A percentile compares a stretch with the other conserved stretches of the same genome.
Conservation (phyloP, 1,140 invertebrate species). For the Halyomorpha halys region DNA sequence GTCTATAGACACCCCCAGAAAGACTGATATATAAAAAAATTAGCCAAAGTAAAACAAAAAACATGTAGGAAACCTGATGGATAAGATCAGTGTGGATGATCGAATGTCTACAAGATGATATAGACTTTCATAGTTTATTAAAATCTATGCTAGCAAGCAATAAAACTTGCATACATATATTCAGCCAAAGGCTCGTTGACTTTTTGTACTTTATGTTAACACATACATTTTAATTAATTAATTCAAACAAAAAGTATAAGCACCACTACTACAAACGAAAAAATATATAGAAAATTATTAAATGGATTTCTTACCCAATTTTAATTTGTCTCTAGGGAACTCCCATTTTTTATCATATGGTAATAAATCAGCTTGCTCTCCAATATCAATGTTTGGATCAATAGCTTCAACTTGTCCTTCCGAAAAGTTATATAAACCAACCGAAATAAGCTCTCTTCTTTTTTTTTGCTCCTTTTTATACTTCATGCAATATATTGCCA, state of each 20-base stretch:
- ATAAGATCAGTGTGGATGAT: no score
- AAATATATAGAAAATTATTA: no score
- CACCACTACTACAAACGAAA: no score
- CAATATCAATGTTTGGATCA: slow-evolving; percentile 77
- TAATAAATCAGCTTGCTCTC: slow-evolving; percentile 82
- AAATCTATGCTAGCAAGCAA: neutral
- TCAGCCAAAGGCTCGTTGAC: neutral
- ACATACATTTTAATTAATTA: no score
- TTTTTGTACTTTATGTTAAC: no score
- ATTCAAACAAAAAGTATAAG: no score
- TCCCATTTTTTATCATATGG: slow-evolving; percentile 78
- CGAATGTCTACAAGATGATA: no score
- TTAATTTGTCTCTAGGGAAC: slow-evolving; percentile 73
- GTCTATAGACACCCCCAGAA: no score
- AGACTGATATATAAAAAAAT: no score
- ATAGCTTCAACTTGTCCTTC: slow-evolving; percentile 67
- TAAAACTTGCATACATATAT: slow-evolving; percentile 6
- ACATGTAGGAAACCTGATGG: no score
- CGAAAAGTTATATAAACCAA: slow-evolving; percentile 63
- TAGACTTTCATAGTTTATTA: no score
- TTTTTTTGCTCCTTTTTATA: slow-evolving; percentile 37
- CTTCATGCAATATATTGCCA: neutral
- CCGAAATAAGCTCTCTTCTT: slow-evolving; percentile 48
- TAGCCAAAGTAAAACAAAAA: no score
- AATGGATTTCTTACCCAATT: slow-evolving; percentile 51